These are phyloP conservation scores for Paedocypris micromegethes DNA, from an alignment of 2,797 vertebrate species.

Conservation along the genomic window DNA sequence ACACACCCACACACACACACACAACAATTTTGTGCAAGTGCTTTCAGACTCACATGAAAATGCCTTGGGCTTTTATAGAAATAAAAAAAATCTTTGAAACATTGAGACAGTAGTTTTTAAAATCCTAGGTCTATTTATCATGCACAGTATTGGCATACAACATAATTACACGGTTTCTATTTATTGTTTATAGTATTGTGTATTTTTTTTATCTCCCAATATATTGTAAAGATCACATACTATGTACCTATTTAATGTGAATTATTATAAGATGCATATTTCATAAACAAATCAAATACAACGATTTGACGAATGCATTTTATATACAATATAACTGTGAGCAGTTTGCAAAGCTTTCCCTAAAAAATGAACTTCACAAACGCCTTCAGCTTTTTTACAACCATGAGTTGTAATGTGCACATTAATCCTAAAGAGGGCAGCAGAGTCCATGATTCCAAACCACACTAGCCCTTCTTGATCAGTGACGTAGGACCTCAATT, in stretches of 20 bases:
- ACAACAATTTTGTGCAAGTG: constrained; percentile 9
- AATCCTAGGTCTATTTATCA: too few species aligned
- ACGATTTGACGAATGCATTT: too few species aligned
- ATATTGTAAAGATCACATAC: too few species aligned
- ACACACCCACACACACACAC: background rate
- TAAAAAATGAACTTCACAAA: too few species aligned
- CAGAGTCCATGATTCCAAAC: constrained; percentile 24
- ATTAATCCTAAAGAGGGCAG: constrained; percentile 49
- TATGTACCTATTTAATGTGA: too few species aligned
- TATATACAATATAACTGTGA: background rate
- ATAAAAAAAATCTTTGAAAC: constrained; percentile 15
- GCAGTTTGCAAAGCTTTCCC: background rate
- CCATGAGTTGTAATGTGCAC: background rate
- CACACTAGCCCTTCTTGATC: background rate
- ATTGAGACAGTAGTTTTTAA: background rate
- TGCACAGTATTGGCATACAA: too few species aligned
- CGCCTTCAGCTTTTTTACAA: background rate
- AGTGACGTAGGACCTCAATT: background rate
- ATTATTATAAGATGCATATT: too few species aligned
- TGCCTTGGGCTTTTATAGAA: background rate
- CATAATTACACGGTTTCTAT: too few species aligned
- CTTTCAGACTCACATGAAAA: constrained; percentile 18
- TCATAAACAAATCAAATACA: too few species aligned
- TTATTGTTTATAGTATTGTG: too few species aligned
- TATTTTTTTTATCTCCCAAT: too few species aligned